Base-by-base conservation (phyloP, 1,140 invertebrate genomes). In the Papilio xuthus region DNA sequence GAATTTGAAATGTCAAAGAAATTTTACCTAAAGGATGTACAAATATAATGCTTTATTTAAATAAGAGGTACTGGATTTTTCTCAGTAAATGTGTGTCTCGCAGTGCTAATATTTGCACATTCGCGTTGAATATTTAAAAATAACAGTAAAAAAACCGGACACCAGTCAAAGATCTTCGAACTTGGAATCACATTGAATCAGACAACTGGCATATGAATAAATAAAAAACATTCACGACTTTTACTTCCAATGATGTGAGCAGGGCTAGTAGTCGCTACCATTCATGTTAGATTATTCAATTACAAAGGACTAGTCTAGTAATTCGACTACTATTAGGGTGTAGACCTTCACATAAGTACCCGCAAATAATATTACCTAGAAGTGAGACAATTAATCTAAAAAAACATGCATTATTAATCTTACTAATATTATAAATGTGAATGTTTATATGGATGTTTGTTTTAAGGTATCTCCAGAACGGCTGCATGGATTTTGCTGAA, bases 121-220 rank as follows among this genome's bases (percentile, higher is more conserved):
- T 67, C 60, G 26, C 23, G 26, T 67, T 67, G 60, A 32, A 67
- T 28, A 67, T 67, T 67, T 67, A 67, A 32, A 67, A 28, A 67
- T 28, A 67, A 67, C 60, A 67, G 60, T 67, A 37, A 53, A 20
- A 28, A 67, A 67, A 67, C 60, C 60, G 60, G 60, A 67, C 60
- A 67, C 28, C 26, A 28, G 23, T 63, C 56, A 13, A 6, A 18
- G 60, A 67, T 67, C 12, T 10, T 60, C 23, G 60, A 28, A 28
- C 26, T 67, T 67, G 26, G 13, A 3, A 28, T 10, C 44, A 60
- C 23, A 20, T 56, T 6, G 8, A 60, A 60, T 23, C 20, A 60
- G 9, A 23, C 13, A 23, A 60, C 20, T 26, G 9, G n/a, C 8
- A 47, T 47, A 23, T 60, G 12, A 60, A 26, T 60, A 26, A 26